A percentile compares a stretch with the other conserved stretches of the same genome.
Conservation (phyloP, 2,113 vertebrate genomes). For the Equus quagga region DNA sequence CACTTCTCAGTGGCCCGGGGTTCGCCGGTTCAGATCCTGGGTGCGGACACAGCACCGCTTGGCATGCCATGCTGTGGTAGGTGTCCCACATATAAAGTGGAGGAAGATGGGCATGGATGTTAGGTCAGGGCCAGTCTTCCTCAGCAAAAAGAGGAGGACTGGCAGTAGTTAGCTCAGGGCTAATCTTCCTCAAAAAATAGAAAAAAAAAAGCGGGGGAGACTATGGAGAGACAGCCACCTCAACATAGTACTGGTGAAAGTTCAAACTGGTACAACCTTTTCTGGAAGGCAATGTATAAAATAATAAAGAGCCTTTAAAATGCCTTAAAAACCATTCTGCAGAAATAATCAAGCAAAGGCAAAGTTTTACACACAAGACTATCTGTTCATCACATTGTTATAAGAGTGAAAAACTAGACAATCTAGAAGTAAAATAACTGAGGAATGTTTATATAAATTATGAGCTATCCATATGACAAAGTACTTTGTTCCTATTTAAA, state of each 20-base stretch:
- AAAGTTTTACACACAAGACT: not conserved
- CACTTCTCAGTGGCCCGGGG: too few relatives aligned
- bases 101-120: too few relatives aligned
- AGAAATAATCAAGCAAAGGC: not conserved
- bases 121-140: too few relatives aligned
- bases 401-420: not conserved
- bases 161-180: too few relatives aligned
- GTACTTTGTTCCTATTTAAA: not conserved
- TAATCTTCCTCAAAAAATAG: too few relatives aligned
- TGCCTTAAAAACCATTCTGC: not conserved
- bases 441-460: not conserved
- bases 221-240: not conserved
- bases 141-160: too few relatives aligned
- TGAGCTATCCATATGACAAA: not conserved
- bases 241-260: not conserved
- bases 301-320: constrained; percentile 12
- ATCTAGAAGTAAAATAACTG: not conserved
- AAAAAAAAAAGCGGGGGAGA: not conserved
- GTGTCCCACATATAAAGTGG: too few relatives aligned
- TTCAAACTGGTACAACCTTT: not conserved
- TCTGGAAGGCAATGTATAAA: not conserved
- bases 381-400: not conserved
- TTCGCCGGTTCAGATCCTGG: too few relatives aligned
- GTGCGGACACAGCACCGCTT: too few relatives aligned
- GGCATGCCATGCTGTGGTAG: too few relatives aligned